A percentile compares a stretch with the other conserved stretches of the same genome.
Conservation (phyloP, 2,888 invertebrate species). For the Morpho helenor region DNA sequence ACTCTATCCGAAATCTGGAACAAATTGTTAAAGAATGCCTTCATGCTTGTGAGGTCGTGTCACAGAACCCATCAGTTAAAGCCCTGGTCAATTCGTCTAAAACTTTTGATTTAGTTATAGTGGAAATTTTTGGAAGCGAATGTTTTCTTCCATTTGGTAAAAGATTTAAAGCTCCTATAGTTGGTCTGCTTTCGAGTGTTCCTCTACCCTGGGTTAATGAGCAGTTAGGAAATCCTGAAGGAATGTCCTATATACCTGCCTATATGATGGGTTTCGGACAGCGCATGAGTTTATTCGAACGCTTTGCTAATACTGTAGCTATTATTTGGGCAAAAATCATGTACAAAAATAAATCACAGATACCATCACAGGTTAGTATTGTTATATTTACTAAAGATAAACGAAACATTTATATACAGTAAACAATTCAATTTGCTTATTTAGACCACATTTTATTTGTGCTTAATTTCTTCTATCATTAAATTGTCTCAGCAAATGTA, state of each 20-base stretch:
- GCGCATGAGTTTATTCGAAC: slow-evolving; percentile 68
- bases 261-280: slow-evolving; percentile 74
- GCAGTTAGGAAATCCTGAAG: slow-evolving; percentile 77
- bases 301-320: slow-evolving; percentile 66
- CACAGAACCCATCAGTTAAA: slow-evolving; percentile 55
- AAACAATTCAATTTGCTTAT: neutral
- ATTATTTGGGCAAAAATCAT: slow-evolving; percentile 57
- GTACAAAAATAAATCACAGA: slow-evolving; percentile 61
- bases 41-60: slow-evolving; percentile 62
- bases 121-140: slow-evolving; percentile 77
- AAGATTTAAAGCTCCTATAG: slow-evolving; percentile 72
- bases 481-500: neutral
- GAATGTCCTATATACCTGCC: slow-evolving; percentile 76
- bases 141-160: slow-evolving; percentile 78
- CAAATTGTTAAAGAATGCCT: slow-evolving; percentile 71
- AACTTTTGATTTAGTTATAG: slow-evolving; percentile 61
- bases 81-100: slow-evolving; percentile 56
- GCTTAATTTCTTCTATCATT: neutral
- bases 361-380: slow-evolving; percentile 61
- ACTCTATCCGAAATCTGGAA: slow-evolving; percentile 59
- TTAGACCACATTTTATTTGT: no score
- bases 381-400: neutral
- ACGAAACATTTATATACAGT: neutral
- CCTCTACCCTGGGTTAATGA: slow-evolving; percentile 78
- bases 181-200: slow-evolving; percentile 74